Base-by-base conservation (phyloP, 2,888 invertebrate genomes). In the Chelonus formosanus region DNA sequence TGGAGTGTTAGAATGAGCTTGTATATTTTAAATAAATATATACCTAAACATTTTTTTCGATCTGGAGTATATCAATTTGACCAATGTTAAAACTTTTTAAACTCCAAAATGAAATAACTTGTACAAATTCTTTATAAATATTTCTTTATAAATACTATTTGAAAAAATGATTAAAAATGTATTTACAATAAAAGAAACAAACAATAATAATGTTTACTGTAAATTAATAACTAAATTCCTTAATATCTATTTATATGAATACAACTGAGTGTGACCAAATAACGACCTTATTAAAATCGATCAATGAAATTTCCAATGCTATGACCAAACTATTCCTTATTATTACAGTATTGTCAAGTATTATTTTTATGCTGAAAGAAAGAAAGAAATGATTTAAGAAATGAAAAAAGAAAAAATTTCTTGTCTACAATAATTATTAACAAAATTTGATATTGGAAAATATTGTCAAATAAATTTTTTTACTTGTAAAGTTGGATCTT, bases 121-220 rank as follows among this genome's bases (percentile, higher is more conserved):
- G 40, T 40, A 40, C 47, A 5, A 68, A 64, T 34, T 8, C 35
- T 59, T 65, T 59, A 56, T 64, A 57, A 71, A 70, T 72, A 73
- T 71, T 75, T 72, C 73, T 75, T 75, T 73, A 69, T 71, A 60
- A 60, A 72, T 73, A 72, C 73, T 40, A 40, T 40, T 40, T 4
- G 6, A 5, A 6, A 40, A 40, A 40, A 5, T 6, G 40, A 40
- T 40, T 40, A 40, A 40, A 40, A 71, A 69, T 32, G 31, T 58
- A 44, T 55, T 61, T 32, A 48, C 34, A 32, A 44, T 56, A 32
- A 36, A 55, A 20, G 20, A 20, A 20, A 20, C 20, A 40, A 5
- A 40, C 40, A 5, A 6, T 5, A 5, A 40, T 40, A 6, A 40
- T 6, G 6, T 5, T 40, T 40, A 40, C 40, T 40, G 40, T 40